A percentile compares a stretch with the other conserved stretches of the same genome.
Evolutionary conservation across 2,797 vertebrate species (phyloP).

Genomic region (Chaetophractus vellerosus): DNA sequence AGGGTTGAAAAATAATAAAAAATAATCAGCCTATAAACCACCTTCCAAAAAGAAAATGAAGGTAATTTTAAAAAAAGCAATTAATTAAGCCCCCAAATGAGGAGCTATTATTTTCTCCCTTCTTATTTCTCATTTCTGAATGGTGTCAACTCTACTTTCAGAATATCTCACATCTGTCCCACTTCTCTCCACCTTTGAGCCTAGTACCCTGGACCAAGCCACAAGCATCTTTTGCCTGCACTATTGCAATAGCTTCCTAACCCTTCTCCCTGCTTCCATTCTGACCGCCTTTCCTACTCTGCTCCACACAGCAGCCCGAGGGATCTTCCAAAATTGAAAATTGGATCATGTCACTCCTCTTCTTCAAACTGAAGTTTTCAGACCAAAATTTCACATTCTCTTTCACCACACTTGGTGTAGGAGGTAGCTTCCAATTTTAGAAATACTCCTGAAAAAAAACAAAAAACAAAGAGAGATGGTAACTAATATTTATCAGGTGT

Average conservation of each 20-base stretch:
- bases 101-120: neutral
- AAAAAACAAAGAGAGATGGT: neutral
- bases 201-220: neutral
- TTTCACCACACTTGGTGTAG: neutral
- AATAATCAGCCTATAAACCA: neutral
- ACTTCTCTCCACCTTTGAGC: neutral
- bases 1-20: neutral
- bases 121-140: neutral
- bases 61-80: neutral
- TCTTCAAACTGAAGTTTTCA: constrained; percentile 22
- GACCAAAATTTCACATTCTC: constrained; percentile 40
- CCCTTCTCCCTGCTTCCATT: neutral
- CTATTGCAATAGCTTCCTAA: neutral
- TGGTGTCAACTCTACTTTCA: neutral
- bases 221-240: neutral
- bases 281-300: neutral
- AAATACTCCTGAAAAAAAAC: constrained; percentile 16
- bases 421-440: constrained; percentile 41
- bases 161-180: neutral
- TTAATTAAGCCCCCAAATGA: neutral
- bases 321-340: constrained; percentile 34
- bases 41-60: constrained; percentile 34
- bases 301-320: neutral
- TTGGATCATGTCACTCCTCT: neutral
- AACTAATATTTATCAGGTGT: neutral